A percentile compares a stretch with the other conserved stretches of the same genome.
Evolutionary conservation across 2,797 vertebrate genomes (phyloP).

Genomic region (Peromyscus attwateri): DNA sequence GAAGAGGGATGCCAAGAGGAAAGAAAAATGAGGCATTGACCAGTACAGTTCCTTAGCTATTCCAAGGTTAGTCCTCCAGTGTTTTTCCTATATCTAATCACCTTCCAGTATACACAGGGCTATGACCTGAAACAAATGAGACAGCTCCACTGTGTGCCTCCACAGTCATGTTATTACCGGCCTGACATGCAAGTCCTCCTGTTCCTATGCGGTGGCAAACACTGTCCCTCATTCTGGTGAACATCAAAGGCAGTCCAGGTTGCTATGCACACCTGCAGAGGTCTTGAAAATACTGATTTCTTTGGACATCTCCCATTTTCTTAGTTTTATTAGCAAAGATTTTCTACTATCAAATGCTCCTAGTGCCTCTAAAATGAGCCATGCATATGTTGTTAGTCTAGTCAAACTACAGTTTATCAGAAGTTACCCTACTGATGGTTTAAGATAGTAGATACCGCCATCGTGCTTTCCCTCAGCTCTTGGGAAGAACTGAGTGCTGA

Average conservation of each 20-base stretch:
- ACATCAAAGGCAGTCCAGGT: slow-evolving; percentile 59
- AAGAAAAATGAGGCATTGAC: slow-evolving; percentile 49
- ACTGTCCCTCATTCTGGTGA: slow-evolving; percentile 60
- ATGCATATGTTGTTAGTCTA: rapidly evolving
- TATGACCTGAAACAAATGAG: slow-evolving; percentile 77
- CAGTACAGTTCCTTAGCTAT: slow-evolving; percentile 76
- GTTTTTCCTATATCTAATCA: slow-evolving; percentile 78
- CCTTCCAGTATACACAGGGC: slow-evolving; percentile 58
- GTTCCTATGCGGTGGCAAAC: slow-evolving; percentile 40
- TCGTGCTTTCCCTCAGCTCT: not conserved
- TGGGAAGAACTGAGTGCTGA: not conserved
- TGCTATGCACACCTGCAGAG: slow-evolving; percentile 9
- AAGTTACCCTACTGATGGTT: not conserved
- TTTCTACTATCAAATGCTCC: not conserved
- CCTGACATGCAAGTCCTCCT: slow-evolving; percentile 51
- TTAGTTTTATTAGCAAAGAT: slow-evolving; percentile 51
- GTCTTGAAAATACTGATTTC: slow-evolving; percentile 1
- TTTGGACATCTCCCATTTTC: slow-evolving; percentile 36
- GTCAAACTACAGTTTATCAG: not conserved
- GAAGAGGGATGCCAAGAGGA: slow-evolving; percentile 57
- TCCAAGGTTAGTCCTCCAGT: slow-evolving; percentile 77
- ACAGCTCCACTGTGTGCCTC: slow-evolving; percentile 50
- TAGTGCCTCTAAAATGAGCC: not conserved
- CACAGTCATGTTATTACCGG: slow-evolving; percentile 69
- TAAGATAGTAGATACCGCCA: not conserved